phyloP scores from a whole-genome alignment of 1,140 invertebrate species.

The Heterodera carotae region DNA sequence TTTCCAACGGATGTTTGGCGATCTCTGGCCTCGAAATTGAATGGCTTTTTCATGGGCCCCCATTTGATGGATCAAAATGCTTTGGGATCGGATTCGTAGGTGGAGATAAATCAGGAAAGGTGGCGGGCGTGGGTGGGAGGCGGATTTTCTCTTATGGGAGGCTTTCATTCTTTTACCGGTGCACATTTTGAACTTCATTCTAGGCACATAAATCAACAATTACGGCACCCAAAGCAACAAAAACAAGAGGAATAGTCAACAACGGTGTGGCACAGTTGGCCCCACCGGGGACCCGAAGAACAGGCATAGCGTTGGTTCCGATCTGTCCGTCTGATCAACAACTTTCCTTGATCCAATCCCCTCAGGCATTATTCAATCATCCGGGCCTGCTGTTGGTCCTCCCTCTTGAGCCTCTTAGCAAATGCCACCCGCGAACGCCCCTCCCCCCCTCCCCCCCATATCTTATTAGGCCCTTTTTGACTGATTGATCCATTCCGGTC shows the following conservation, averaged over 20 bases:
- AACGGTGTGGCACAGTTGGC: no score
- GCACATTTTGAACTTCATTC: no score
- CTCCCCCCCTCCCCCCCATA: no score
- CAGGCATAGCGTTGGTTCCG: neutral
- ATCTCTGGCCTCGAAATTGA: neutral
- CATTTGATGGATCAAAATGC: neutral
- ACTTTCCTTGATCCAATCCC: neutral
- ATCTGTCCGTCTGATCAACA: neutral
- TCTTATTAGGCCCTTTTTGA: neutral
- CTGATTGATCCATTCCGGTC: constrained; percentile 19
- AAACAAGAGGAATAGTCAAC: neutral
- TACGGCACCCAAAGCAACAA: neutral
- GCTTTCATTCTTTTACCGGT: no score
- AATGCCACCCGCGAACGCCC: neutral
- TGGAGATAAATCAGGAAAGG: neutral
- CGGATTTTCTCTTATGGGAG: no score
- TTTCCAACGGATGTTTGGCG: neutral
- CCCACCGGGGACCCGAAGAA: no score
- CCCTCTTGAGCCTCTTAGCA: neutral
- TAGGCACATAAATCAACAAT: neutral
- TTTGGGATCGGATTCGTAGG: neutral
- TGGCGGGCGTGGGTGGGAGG: no score
- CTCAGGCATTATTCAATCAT: neutral
- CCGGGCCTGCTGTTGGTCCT: neutral
- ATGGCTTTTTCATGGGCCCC: neutral